Percentiles rank a stretch among this genome's conserved stretches.
Conservation (phyloP, 2,888 invertebrate species). For the Mellilla xanthometata region DNA sequence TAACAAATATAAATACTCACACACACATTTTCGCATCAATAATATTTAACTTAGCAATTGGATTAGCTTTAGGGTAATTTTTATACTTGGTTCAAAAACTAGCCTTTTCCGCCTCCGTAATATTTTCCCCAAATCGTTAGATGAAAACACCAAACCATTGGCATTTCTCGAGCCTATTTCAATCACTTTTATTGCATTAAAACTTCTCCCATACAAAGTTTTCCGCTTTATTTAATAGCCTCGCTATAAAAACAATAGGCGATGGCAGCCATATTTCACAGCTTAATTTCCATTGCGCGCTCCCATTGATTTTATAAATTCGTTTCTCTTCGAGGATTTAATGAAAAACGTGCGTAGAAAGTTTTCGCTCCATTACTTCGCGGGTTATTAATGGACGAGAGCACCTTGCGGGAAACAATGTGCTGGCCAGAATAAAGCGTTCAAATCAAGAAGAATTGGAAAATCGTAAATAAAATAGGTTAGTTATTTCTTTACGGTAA, state of each 20-base stretch:
- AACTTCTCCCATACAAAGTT: slow-evolving; percentile 21
- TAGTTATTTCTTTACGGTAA: no score
- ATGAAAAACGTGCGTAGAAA: slow-evolving; percentile 74
- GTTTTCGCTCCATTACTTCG: slow-evolving; percentile 58
- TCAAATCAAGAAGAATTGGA: no score
- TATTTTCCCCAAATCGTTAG: no score
- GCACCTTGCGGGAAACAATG: slow-evolving; percentile 34
- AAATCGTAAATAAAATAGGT: no score
- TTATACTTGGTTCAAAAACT: no score
- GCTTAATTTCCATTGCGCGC: slow-evolving; percentile 52
- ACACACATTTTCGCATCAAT: no score
- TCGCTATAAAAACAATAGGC: slow-evolving; percentile 21
- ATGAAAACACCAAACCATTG: neutral
- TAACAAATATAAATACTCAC: no score
- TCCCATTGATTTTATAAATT: slow-evolving; percentile 62
- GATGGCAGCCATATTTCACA: slow-evolving; percentile 35
- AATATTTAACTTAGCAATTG: no score
- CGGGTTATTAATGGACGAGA: slow-evolving; percentile 57
- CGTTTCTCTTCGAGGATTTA: slow-evolving; percentile 52
- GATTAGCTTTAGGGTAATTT: no score
- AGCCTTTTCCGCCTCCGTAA: no score
- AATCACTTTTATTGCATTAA: slow-evolving; percentile 14
- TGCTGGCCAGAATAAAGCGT: no score
- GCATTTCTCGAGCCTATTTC: slow-evolving; percentile 7
- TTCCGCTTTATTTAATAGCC: slow-evolving; percentile 20